Base-by-base conservation (phyloP, 1,140 invertebrate species). In the Drosophila bipectinata region DNA sequence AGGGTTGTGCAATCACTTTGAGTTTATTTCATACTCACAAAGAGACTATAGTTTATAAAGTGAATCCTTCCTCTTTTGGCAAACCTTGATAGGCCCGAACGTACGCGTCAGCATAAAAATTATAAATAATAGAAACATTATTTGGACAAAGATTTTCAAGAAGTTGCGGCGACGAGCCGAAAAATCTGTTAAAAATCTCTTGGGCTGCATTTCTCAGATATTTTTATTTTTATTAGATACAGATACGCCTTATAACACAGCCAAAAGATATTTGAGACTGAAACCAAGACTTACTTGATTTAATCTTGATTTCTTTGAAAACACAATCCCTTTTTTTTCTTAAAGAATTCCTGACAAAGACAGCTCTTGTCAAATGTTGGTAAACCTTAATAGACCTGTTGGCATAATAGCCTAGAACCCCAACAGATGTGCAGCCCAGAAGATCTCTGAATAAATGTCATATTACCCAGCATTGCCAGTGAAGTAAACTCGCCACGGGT, bases 371-470 rank as follows among this genome's bases (percentile, higher is more conserved):
- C 21, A 21, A n/a, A 18, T 12, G 3, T 4, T 2, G 0, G 59
- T 24, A n/a, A 41, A 44, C 8, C 34, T 12, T 53, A 67, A 44
- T 56, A 63, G 58, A 73, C 67, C 56, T 74, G 71, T 74, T 28
- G 51, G 49, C 68, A 72, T 72, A 72, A 72, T 73, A 14, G 55
- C 37, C 24, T 45, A 45, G 28, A 62, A 64, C 59, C 24, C 15
- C 53, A 59, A 61, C 72, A 74, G 72, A 74, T 74, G 72, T 74
- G 69, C 72, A 61, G 48, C n/a, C 45, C n/a, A n/a, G 4, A 8
- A 69, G 68, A 71, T 30, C 62, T 44, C 58, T 41, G 71, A 79
- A 79, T 81, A 81, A 66, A 44, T 61, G 56, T 66, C 51, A 41
- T 77, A 79, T 79, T 80, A 80, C 59, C 71, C 47, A 76, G 47